phyloP scores from a whole-genome alignment of 2,113 vertebrate species.

The Hemichromis elongatus region DNA sequence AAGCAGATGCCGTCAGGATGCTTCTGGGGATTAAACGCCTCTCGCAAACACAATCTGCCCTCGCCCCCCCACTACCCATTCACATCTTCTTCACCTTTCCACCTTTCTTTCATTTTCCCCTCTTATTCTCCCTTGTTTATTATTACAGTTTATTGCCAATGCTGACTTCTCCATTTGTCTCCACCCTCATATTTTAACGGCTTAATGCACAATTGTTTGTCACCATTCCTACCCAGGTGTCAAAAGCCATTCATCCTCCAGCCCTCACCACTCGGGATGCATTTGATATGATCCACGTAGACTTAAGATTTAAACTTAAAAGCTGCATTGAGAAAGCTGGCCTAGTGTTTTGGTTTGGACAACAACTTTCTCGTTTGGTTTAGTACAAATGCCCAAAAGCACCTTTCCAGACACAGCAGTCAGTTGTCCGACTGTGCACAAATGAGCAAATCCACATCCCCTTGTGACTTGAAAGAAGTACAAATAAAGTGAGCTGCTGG shows the following conservation, averaged over 20 bases:
- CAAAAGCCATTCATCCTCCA: neutral
- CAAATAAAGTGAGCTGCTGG: neutral
- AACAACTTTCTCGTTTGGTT: neutral
- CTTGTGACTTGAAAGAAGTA: neutral
- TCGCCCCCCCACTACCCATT: neutral
- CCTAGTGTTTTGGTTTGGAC: neutral
- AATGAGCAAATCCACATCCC: neutral
- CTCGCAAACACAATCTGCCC: constrained; percentile 56
- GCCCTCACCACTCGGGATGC: neutral
- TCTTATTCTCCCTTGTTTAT: neutral
- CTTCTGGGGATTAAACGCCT: constrained; percentile 63
- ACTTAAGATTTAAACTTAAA: neutral
- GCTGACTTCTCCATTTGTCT: neutral
- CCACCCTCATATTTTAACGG: neutral
- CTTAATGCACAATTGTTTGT: neutral
- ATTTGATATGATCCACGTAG: neutral
- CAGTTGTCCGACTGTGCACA: neutral
- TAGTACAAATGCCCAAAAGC: fast-evolving
- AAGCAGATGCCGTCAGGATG: constrained; percentile 60
- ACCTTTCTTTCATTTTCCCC: neutral
- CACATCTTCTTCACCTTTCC: constrained; percentile 42
- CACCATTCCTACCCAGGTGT: neutral
- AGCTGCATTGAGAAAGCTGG: neutral
- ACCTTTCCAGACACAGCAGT: neutral
- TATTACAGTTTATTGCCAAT: neutral